Percentiles rank a stretch among this genome's conserved stretches.
Conservation (phyloP, 2,797 vertebrate genomes). For the Macropus fuliginosus region DNA sequence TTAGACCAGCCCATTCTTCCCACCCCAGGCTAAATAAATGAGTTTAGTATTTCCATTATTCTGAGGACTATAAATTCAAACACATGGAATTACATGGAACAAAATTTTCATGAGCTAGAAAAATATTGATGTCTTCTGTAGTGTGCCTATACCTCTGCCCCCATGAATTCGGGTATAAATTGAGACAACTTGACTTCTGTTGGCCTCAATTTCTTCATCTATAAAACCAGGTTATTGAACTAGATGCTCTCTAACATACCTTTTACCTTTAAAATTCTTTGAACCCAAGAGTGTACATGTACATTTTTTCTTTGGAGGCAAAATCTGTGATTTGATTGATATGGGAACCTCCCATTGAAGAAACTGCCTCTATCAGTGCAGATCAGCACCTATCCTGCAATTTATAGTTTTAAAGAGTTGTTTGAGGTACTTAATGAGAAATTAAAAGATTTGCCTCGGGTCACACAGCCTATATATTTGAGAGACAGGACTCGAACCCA, state of each 20-base stretch:
- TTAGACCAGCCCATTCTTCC: neutral
- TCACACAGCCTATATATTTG: neutral
- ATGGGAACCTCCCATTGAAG: neutral
- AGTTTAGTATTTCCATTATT: neutral
- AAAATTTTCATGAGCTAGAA: neutral
- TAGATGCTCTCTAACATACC: neutral
- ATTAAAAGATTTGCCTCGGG: neutral
- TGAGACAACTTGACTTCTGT: neutral
- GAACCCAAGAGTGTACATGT: neutral
- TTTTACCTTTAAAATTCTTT: neutral
- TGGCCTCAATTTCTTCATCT: neutral
- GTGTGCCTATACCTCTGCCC: neutral
- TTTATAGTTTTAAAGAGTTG: neutral
- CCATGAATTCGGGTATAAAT: neutral
- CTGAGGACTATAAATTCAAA: neutral
- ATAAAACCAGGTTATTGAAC: neutral
- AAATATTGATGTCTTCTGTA: neutral
- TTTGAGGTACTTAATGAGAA: neutral
- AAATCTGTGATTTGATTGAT: neutral
- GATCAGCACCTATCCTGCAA: neutral
- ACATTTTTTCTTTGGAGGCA: neutral
- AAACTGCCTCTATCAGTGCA: neutral
- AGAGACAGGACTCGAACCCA: neutral
- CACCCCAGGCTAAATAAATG: neutral
- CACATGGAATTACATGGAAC: neutral